phyloP scores from a whole-genome alignment of 2,888 invertebrate genomes.

The Aricia artaxerxes region DNA sequence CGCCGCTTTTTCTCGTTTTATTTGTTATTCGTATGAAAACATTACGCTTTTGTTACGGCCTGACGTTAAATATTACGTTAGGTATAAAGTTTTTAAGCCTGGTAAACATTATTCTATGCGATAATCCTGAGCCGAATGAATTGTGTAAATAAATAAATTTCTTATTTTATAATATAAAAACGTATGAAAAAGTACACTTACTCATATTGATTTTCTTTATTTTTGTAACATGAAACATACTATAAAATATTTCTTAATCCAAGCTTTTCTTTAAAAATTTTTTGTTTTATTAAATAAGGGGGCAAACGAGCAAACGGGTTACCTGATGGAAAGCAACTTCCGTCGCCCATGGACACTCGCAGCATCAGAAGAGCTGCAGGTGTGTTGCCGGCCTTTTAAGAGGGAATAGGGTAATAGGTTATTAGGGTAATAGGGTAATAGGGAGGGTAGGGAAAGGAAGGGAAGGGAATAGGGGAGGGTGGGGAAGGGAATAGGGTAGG shows the following conservation, averaged over 20 bases:
- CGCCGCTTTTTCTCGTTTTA: conserved; percentile 9
- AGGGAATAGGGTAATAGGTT: too few species aligned
- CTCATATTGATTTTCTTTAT: too few species aligned
- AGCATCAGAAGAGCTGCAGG: too few species aligned
- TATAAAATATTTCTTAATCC: not conserved
- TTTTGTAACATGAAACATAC: not conserved
- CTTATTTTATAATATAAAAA: not conserved
- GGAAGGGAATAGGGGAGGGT: too few species aligned
- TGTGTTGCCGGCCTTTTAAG: too few species aligned
- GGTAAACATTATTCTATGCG: not conserved
- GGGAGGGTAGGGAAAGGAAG: too few species aligned
- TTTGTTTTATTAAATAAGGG: too few species aligned
- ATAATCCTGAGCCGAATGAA: not conserved
- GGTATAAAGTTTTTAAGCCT: not conserved
- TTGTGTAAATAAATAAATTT: not conserved
- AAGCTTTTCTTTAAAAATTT: not conserved
- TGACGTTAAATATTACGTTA: conserved; percentile 13
- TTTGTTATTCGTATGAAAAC: conserved; percentile 20
- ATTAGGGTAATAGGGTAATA: too few species aligned
- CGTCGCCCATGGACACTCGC: too few species aligned
- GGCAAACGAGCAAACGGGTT: too few species aligned
- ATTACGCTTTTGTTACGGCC: not conserved
- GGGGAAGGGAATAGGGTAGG: too few species aligned
- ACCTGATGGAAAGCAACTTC: too few species aligned
- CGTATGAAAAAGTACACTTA: not conserved